Conservation (phyloP, 2,797 vertebrate species). For the Halcyon badia region DNA sequence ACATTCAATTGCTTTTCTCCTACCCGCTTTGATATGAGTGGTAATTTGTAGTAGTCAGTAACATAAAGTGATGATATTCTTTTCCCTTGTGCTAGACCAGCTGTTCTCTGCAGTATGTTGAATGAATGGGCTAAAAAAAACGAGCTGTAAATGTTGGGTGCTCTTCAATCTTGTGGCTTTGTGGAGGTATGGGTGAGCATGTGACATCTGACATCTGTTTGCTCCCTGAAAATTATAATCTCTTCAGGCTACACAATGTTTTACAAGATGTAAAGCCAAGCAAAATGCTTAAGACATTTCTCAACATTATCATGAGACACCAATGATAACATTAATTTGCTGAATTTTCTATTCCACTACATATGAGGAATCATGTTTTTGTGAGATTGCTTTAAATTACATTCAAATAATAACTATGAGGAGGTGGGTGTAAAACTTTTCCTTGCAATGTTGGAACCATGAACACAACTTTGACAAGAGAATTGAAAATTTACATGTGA, state of each 20-base stretch:
- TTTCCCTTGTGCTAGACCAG: neutral
- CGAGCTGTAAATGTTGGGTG: rapidly evolving
- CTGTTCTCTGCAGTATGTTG: neutral
- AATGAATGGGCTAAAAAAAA: neutral
- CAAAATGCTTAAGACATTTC: neutral
- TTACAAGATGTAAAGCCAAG: neutral
- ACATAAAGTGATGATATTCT: neutral
- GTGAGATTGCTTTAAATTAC: neutral
- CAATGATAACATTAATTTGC: neutral
- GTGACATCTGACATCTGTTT: neutral
- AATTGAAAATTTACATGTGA: neutral
- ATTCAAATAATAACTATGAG: neutral
- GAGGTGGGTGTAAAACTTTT: neutral
- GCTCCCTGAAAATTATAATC: neutral
- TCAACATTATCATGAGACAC: neutral
- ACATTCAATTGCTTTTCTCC: neutral
- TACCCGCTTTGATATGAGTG: neutral
- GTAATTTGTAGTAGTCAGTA: neutral
- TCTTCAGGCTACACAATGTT: neutral
- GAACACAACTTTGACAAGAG: neutral
- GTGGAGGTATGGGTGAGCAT: neutral
- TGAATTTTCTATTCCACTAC: neutral
- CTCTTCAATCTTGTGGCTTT: neutral
- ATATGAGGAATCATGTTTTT: neutral
- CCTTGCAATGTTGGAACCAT: neutral